Evolutionary conservation across 2,797 vertebrate species (phyloP).

Genomic region (Nannoperca obscura): DNA sequence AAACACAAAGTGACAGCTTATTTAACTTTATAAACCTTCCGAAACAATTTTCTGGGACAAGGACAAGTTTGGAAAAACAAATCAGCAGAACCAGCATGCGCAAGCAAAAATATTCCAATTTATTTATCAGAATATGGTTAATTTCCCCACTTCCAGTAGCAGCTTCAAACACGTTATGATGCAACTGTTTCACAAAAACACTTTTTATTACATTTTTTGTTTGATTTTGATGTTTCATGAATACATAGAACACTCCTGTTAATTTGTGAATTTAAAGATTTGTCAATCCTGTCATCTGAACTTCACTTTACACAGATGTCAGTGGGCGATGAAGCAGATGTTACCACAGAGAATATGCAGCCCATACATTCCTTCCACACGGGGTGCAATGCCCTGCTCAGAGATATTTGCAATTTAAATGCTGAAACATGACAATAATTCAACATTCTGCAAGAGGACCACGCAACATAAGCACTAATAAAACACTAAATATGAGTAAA

Average conservation of each 20-base stretch:
- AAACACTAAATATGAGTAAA: background rate
- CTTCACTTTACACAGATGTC: conserved; percentile 16
- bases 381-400: conserved; percentile 9
- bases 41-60: background rate
- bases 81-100: background rate
- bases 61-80: background rate
- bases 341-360: conserved; percentile 34
- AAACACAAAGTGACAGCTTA: conserved; percentile 24
- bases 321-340: conserved; percentile 39
- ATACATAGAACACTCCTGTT: background rate
- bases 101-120: background rate
- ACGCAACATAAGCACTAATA: background rate
- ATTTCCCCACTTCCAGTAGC: background rate
- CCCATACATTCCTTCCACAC: conserved; percentile 22
- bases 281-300: background rate
- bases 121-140: background rate
- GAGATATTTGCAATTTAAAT: conserved; percentile 10
- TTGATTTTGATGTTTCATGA: background rate
- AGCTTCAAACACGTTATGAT: background rate
- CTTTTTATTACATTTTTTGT: background rate
- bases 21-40: background rate
- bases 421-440: background rate
- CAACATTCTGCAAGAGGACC: background rate
- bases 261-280: background rate
- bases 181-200: background rate